Base-by-base conservation (phyloP, 2,797 vertebrate genomes). In the Pipistrellus pipistrellus region DNA sequence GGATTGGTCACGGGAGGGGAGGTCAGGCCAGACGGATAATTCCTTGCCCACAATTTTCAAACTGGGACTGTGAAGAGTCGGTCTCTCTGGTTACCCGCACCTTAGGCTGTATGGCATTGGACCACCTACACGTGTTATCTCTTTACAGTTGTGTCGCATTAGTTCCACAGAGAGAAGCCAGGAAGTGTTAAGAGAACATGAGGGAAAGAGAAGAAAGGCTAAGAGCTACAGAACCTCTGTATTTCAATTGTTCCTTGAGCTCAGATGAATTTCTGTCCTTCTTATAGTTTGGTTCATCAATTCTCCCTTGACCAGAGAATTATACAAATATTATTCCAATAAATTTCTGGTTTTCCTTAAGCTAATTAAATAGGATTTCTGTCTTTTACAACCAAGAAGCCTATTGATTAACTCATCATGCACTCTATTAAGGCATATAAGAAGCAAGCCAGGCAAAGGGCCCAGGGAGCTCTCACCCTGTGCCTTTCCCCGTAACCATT, bases 341-440 rank as follows among this genome's bases (percentile, higher is more conserved):
- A 78, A 68, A 68, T 85, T 59, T 38, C 30, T 23, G 59, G 69
- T 59, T 91, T 87, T 48, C 44, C n/a, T 51, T 41, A 80, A 88
- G 44, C 53, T 55, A 55, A 27, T 75, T 41, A 80, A 89, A 51
- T 73, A 66, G 59, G 48, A 41, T 85, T 85, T 95, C 94, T 88
- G 30, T 35, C 48, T 91, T 62, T 91, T 73, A 8, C 30, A 75
- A 75, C 38, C 48, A 85, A 77, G 41, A 38, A 30, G 32, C 38
- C 38, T 51, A 17, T 44, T 53, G 48, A 27, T 46, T 21, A 71
- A 57, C 27, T 86, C 25, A 0, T n/a, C 41, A 41, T 17, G 27
- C 18, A 21, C 9, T 32, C 20, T 35, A 14, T 5, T 11, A 53
- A 4, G 7, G 32, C 46, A 35, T 14, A 17, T 11, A 32, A 3